Percentiles rank a stretch among this genome's conserved stretches.
These are phyloP conservation scores for Adelognathus sp. DNA, from an alignment of 2,888 invertebrate species.

Conservation along the genomic window DNA sequence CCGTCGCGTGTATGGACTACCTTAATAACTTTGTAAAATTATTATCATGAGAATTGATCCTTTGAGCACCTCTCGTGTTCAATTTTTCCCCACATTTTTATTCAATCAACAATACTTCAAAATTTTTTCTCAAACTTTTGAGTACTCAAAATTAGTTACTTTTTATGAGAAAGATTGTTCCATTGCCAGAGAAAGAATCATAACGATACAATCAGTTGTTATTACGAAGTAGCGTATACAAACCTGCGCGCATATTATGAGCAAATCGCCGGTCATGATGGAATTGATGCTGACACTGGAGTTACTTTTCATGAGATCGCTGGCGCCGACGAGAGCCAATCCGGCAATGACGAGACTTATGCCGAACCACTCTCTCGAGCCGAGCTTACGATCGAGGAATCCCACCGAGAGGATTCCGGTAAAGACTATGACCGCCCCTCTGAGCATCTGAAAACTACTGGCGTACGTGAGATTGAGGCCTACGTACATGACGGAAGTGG, in stretches of 20 bases:
- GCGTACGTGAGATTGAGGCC: slow-evolving; percentile 95
- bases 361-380: slow-evolving; percentile 88
- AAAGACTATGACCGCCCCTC: slow-evolving; percentile 95
- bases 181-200: no score
- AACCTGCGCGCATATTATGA: slow-evolving; percentile 88
- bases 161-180: no score
- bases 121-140: no score
- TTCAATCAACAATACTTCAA: no score
- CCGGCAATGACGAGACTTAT: slow-evolving; percentile 89
- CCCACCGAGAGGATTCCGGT: slow-evolving; percentile 93
- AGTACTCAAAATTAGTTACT: no score
- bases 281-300: slow-evolving; percentile 84
- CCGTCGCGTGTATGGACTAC: no score
- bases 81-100: no score
- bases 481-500: slow-evolving; percentile 94
- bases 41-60: no score
- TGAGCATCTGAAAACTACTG: slow-evolving; percentile 97
- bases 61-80: no score
- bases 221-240: slow-evolving; percentile 24
- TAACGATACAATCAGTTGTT: no score
- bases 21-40: no score
- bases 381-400: slow-evolving; percentile 87
- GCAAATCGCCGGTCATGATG: slow-evolving; percentile 90
- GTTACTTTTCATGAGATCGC: slow-evolving; percentile 85
- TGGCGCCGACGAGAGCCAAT: slow-evolving; percentile 87